Percentiles rank a stretch among this genome's conserved stretches.
These are phyloP conservation scores for Paramuricea clavata DNA, from an alignment of 92 coral and sea anemone species.

Conservation along the genomic window DNA sequence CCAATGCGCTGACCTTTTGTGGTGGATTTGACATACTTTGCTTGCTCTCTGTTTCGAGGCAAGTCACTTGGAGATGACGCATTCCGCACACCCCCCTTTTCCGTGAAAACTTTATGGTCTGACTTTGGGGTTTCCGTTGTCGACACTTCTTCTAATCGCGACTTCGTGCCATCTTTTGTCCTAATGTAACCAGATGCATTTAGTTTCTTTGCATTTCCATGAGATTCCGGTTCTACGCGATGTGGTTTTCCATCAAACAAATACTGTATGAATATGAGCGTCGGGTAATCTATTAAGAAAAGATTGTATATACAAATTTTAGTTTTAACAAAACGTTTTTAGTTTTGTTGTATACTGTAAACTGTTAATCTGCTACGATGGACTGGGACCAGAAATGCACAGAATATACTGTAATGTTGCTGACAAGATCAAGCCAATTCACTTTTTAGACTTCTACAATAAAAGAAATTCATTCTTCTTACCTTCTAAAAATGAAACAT, in stretches of 20 bases:
- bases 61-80: not conserved
- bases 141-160: not conserved
- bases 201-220: not conserved
- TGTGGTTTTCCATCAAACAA: not conserved
- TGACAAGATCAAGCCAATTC: too few species aligned
- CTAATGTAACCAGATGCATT: not conserved
- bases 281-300: not conserved
- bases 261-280: not conserved
- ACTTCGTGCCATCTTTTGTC: not conserved
- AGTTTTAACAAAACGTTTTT: too few species aligned
- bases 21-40: not conserved
- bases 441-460: too few species aligned
- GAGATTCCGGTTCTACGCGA: not conserved
- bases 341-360: too few species aligned
- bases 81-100: not conserved
- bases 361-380: too few species aligned
- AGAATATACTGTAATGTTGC: too few species aligned
- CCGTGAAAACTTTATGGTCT: not conserved
- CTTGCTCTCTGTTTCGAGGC: conserved; percentile 4
- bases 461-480: not conserved
- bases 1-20: not conserved
- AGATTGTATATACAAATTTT: too few species aligned
- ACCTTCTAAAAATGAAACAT: not conserved
- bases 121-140: not conserved
- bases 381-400: too few species aligned